These are phyloP conservation scores for Dorcus hopei DNA, from an alignment of 2,888 invertebrate genomes.

Conservation along the genomic window DNA sequence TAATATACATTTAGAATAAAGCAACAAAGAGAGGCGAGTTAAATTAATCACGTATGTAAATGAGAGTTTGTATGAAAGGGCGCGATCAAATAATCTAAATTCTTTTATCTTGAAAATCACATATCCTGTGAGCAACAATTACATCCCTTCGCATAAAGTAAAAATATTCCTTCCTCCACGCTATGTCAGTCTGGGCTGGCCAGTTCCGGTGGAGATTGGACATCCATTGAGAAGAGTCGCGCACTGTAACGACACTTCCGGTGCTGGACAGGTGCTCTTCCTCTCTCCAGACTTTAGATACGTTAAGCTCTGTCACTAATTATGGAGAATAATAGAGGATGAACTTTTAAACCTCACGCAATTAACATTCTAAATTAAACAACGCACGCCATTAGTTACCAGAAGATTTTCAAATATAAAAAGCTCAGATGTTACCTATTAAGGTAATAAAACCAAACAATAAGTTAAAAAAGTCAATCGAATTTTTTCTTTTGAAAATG, in stretches of 20 bases:
- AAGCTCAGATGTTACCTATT: too few relatives aligned
- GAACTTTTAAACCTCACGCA: conserved; percentile 6
- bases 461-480: too few relatives aligned
- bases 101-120: conserved; percentile 29
- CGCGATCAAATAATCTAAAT: conserved; percentile 16
- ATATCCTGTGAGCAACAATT: conserved; percentile 28
- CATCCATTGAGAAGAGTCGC: conserved; percentile 45
- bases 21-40: background rate
- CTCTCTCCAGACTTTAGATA: conserved; percentile 16
- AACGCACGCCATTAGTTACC: too few relatives aligned
- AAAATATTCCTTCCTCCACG: conserved; percentile 42
- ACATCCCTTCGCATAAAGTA: conserved; percentile 28
- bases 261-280: conserved; percentile 36
- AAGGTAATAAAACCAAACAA: too few relatives aligned
- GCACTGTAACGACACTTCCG: conserved; percentile 45
- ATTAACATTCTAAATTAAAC: background rate
- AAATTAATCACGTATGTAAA: conserved; percentile 15
- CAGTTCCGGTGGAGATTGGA: conserved; percentile 46
- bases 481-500: too few relatives aligned
- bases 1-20: too few relatives aligned
- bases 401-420: too few relatives aligned
- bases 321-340: conserved; percentile 5
- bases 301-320: conserved; percentile 19
- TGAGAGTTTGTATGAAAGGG: conserved; percentile 8
- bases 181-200: conserved; percentile 41